phyloP scores from a whole-genome alignment of 1,140 invertebrate genomes.

The Oppia nitens region DNA sequence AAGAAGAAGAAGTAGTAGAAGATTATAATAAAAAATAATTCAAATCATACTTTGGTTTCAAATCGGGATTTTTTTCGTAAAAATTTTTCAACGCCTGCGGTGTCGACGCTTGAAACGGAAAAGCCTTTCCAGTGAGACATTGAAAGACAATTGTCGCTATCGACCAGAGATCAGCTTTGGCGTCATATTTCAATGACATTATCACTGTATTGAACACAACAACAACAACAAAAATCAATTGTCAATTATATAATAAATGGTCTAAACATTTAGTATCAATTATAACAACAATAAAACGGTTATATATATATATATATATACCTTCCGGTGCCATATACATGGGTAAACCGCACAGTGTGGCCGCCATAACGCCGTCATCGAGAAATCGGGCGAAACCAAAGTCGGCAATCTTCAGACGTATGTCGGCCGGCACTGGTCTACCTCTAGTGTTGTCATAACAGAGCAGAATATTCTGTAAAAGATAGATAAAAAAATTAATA shows the following conservation, averaged over 20 bases:
- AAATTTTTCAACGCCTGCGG: slow-evolving; percentile 94
- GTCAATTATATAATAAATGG: no score
- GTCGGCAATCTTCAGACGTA: slow-evolving; percentile 78
- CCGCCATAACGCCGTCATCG: slow-evolving; percentile 97
- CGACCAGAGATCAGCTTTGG: slow-evolving; percentile 97
- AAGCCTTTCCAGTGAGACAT: slow-evolving; percentile 91
- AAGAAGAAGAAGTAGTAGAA: no score
- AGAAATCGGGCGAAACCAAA: slow-evolving; percentile 98
- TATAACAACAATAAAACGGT: no score
- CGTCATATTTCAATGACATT: slow-evolving; percentile 96
- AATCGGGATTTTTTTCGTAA: slow-evolving; percentile 90
- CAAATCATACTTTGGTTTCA: slow-evolving; percentile 63
- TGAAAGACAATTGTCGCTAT: slow-evolving; percentile 98
- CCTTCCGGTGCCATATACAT: slow-evolving; percentile 76
- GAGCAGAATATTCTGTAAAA: slow-evolving; percentile 31
- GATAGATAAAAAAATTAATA: no score
- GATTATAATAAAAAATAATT: no score
- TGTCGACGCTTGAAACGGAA: slow-evolving; percentile 91
- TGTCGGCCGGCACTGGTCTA: slow-evolving; percentile 72
- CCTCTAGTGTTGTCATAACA: slow-evolving; percentile 24
- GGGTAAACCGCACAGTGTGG: slow-evolving; percentile 94
- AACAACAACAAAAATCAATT: no score
- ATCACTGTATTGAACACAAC: slow-evolving; percentile 52
- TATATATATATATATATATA: no score
- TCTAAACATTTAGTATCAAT: no score